Conservation (phyloP, 2,113 vertebrate genomes). For the Tyto alba region DNA sequence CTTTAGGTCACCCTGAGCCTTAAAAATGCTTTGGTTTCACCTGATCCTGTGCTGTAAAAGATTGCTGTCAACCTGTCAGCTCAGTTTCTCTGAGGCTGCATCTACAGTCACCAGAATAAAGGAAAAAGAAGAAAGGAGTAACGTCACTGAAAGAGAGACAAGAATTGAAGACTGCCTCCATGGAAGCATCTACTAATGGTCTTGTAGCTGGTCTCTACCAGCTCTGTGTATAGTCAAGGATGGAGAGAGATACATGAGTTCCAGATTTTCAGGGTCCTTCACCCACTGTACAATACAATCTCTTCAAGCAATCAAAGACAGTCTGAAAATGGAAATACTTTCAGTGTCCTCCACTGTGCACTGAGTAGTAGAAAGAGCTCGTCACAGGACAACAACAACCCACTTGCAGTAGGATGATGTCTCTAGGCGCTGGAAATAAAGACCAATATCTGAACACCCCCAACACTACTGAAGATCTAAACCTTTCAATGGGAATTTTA, state of each 20-base stretch:
- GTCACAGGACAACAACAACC: not conserved
- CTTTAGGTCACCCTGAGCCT: not conserved
- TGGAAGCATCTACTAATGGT: not conserved
- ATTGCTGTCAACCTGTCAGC: not conserved
- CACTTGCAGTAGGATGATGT: not conserved
- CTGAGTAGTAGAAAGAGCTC: not conserved
- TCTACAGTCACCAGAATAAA: not conserved
- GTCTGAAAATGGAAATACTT: not conserved
- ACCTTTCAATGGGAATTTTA: not conserved
- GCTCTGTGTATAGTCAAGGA: not conserved
- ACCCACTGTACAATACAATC: not conserved
- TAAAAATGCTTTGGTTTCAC: not conserved
- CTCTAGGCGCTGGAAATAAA: not conserved
- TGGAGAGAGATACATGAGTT: not conserved
- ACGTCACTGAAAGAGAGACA: not conserved
- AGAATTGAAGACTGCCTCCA: not conserved
- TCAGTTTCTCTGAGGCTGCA: not conserved
- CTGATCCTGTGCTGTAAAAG: not conserved
- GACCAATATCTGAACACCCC: not conserved
- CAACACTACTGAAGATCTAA: not conserved
- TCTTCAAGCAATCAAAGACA: not conserved
- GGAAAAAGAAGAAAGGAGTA: not conserved
- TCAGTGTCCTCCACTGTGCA: not conserved
- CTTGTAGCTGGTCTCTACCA: not conserved
- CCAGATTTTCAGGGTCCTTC: not conserved